Evolutionary conservation across 2,797 vertebrate genomes (phyloP).

Genomic region (Orientallactaga sibirica): DNA sequence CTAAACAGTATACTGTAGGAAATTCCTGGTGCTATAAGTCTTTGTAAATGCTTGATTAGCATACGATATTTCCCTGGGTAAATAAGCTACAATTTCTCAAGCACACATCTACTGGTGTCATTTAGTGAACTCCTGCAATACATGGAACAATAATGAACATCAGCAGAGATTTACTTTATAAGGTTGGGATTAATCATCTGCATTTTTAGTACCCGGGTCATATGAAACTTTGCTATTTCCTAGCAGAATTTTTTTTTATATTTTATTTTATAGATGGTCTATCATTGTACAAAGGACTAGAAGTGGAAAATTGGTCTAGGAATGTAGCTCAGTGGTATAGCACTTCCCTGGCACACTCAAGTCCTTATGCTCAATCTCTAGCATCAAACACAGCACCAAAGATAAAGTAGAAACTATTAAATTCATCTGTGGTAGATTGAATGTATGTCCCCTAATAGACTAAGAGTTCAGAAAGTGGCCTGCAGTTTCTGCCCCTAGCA

Average conservation of each 20-base stretch:
- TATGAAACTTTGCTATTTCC: not conserved
- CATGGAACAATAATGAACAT: not conserved
- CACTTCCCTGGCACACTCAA: not conserved
- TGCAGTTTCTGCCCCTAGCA: too few species aligned
- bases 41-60: constrained; percentile 31
- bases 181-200: constrained; percentile 3
- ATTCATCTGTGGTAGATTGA: not conserved
- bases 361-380: too few species aligned
- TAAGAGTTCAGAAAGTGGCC: not conserved
- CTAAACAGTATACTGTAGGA: not conserved
- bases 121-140: not conserved
- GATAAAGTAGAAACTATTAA: not conserved
- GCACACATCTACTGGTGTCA: not conserved
- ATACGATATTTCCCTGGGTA: not conserved
- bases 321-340: not conserved
- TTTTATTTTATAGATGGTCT: not conserved
- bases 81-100: constrained; percentile 26
- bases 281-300: not conserved
- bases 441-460: too few species aligned
- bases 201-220: not conserved
- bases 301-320: not conserved
- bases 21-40: constrained; percentile 9
- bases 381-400: not conserved
- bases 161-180: not conserved
- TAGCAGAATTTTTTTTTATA: not conserved